These are phyloP conservation scores for Gymnothorax reevesii DNA, from an alignment of 2,797 vertebrate species.

Conservation along the genomic window DNA sequence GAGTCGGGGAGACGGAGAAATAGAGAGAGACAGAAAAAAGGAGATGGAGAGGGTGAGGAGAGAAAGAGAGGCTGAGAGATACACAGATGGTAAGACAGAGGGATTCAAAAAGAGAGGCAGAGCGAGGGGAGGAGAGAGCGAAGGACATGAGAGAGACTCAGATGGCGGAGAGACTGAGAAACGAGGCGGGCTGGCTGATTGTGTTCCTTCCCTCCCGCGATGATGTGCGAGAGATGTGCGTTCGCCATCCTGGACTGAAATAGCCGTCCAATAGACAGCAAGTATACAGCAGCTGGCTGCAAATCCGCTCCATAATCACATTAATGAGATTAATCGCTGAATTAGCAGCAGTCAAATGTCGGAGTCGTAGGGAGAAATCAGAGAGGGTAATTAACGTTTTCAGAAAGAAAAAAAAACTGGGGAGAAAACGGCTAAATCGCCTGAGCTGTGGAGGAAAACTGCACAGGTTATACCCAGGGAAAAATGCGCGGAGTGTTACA, in stretches of 20 bases:
- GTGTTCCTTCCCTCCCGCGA: constrained; percentile 21
- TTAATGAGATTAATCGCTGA: constrained; percentile 85
- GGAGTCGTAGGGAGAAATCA: constrained; percentile 69
- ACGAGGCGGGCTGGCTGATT: constrained; percentile 14
- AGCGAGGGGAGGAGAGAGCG: neutral
- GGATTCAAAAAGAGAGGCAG: constrained; percentile 6
- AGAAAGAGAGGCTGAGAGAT: neutral
- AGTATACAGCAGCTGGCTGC: constrained; percentile 65
- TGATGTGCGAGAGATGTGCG: constrained; percentile 27
- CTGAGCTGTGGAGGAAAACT: constrained; percentile 20
- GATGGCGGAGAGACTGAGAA: constrained; percentile 2
- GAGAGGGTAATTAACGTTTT: constrained; percentile 59
- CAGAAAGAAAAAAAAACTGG: neutral
- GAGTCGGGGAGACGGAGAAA: neutral
- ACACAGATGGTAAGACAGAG: neutral
- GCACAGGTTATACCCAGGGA: constrained; percentile 16
- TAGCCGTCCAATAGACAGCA: constrained; percentile 59
- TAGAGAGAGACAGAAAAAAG: neutral
- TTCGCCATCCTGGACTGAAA: constrained; percentile 45
- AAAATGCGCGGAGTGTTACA: neutral
- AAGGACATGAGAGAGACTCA: neutral
- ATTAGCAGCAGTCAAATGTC: constrained; percentile 81
- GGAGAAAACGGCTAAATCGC: constrained; percentile 30
- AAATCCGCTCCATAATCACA: constrained; percentile 77
- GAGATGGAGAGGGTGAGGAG: constrained; percentile 7